These are phyloP conservation scores for Diabrotica balteata DNA, from an alignment of 2,888 invertebrate species.

Conservation along the genomic window DNA sequence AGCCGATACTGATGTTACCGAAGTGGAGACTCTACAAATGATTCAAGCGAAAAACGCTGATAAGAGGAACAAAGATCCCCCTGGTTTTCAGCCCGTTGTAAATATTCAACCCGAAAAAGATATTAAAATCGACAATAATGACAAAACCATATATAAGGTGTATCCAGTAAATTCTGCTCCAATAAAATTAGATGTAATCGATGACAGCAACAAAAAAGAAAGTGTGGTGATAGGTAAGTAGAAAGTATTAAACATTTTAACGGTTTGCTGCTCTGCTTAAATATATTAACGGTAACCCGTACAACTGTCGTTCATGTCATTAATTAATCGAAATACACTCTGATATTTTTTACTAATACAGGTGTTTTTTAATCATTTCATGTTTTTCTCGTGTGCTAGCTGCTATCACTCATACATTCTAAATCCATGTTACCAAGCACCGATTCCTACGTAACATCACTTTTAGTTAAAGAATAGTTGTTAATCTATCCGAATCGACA, in stretches of 20 bases:
- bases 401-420: no score
- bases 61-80: slow-evolving; percentile 47
- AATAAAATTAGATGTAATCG: slow-evolving; percentile 61
- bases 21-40: slow-evolving; percentile 74
- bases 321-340: no score
- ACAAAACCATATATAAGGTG: slow-evolving; percentile 63
- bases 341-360: no score
- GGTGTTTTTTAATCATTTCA: no score
- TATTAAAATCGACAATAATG: slow-evolving; percentile 46
- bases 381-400: no score
- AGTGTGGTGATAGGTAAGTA: slow-evolving; percentile 62
- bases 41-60: slow-evolving; percentile 65
- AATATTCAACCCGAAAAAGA: slow-evolving; percentile 37
- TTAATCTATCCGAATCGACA: no score
- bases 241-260: not conserved
- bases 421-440: no score
- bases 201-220: slow-evolving; percentile 60
- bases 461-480: no score
- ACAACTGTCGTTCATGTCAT: no score
- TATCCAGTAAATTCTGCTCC: slow-evolving; percentile 67
- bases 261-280: no score
- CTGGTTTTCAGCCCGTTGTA: slow-evolving; percentile 30
- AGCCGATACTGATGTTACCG: slow-evolving; percentile 62
- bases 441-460: no score
- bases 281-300: no score